Base-by-base conservation (phyloP, 2,113 vertebrate species). In the Petaurus breviceps region DNA sequence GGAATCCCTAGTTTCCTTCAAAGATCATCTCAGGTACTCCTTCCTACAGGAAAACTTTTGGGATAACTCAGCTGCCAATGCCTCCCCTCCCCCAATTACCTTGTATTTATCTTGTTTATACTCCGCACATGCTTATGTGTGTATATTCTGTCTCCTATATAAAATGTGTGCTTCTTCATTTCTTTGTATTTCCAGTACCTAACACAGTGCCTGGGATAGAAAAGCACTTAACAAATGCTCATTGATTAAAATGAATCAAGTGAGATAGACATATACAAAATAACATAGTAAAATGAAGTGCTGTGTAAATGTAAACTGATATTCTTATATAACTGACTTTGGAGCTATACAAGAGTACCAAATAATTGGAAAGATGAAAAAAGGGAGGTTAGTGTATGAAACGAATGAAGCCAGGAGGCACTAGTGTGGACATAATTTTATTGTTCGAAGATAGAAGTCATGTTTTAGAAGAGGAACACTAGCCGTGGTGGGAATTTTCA, bases 261-360 rank as follows among this genome's bases (percentile, higher is more conserved):
- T n/a, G 16, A 22, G 8, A 43, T 22, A 31, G 68, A 22, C 68
- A 77, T n/a, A 77, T 22, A 77, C n/a, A 77, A 77, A 77, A n/a
- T n/a, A 4, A 77, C 3, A 77, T 22, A 84, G 68, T 43, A 84
- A 84, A 43, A 84, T 43, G 37, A 84, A 51, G 3, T 93, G 37
- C n/a, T 93, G 8, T 95, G 47, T 5, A 14, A 68, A 7, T 8
- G 22, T 89, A 31, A 68, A 84, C 31, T 90, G 19, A 51, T 91
- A 51, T 8, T 57, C 5, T 25, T 89, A 89, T 14, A 68, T 90
- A 93, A 89, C 77, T 93, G 10, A 92, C 25, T 95, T 0, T 90
- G 91, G 93, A 91, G 90, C 16, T 92, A 31, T 19, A 93, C 26
- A 93, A 9, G 57, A 61, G 37, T 43, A 95, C 51, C 49, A 93